These are phyloP conservation scores for Arnoldichthys spilopterus DNA, from an alignment of 2,797 vertebrate species.

Conservation along the genomic window DNA sequence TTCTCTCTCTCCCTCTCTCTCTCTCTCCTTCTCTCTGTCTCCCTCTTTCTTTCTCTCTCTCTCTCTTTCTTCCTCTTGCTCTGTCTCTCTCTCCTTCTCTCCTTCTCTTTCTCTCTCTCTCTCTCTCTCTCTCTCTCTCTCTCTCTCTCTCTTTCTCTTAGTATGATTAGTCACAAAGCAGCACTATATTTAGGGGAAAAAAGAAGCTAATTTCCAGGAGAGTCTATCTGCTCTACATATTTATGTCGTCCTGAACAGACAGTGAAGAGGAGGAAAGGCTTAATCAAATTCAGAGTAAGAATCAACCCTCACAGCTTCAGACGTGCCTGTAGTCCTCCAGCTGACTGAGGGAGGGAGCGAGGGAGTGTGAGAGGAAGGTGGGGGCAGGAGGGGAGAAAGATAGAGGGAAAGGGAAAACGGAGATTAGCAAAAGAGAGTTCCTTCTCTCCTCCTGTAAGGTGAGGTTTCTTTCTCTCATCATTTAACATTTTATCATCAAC, in stretches of 20 bases:
- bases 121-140: conserved; percentile 27
- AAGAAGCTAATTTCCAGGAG: conserved; percentile 21
- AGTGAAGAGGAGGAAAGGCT: conserved; percentile 33
- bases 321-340: conserved; percentile 18
- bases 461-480: conserved; percentile 25
- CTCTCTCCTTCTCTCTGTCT: conserved; percentile 27
- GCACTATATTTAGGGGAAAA: background rate
- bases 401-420: conserved; percentile 7
- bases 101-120: conserved; percentile 47
- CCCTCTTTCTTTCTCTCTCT: conserved; percentile 1
- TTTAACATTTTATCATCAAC: conserved; percentile 32
- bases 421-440: conserved; percentile 28
- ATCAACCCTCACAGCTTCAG: conserved; percentile 27
- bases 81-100: conserved; percentile 36
- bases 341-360: background rate
- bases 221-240: conserved; percentile 6
- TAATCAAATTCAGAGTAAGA: conserved; percentile 46
- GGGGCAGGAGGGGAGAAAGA: conserved; percentile 20
- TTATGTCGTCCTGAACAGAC: conserved; percentile 34
- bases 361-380: conserved; percentile 24
- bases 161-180: background rate
- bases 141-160: conserved; percentile 37
- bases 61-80: conserved; percentile 42
- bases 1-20: conserved; percentile 32
- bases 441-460: conserved; percentile 14